These are phyloP conservation scores for Falco biarmicus DNA, from an alignment of 2,797 vertebrate species.

Conservation along the genomic window DNA sequence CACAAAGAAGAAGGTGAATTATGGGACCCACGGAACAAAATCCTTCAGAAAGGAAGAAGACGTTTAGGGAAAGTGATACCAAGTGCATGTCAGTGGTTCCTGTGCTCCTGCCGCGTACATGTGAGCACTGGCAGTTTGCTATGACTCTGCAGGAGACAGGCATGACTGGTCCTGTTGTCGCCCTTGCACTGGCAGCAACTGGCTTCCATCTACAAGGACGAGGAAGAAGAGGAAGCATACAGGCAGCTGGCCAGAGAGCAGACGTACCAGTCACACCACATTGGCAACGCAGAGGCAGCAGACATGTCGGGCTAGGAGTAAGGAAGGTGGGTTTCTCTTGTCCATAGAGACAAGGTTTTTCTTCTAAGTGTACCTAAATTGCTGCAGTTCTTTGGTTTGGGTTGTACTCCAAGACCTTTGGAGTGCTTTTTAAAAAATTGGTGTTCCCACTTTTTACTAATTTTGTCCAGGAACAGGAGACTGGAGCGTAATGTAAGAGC, in stretches of 20 bases:
- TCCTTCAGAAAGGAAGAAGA: not conserved
- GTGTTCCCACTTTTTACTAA: not conserved
- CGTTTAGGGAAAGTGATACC: not conserved
- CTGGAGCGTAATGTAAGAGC: not conserved
- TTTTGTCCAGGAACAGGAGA: not conserved
- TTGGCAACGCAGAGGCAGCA: not conserved
- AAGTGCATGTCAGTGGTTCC: not conserved
- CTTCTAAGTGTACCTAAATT: not conserved
- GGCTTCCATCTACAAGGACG: not conserved
- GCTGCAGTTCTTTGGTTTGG: not conserved
- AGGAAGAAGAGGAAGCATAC: not conserved
- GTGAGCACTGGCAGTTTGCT: not conserved
- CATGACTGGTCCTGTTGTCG: not conserved
- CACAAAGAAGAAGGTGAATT: not conserved
- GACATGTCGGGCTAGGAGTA: accelerated
- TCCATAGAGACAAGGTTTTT: not conserved
- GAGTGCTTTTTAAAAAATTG: not conserved
- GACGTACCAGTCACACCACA: too few species aligned
- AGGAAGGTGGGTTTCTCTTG: not conserved
- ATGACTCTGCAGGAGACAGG: accelerated
- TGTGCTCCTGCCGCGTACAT: not conserved
- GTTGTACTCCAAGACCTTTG: not conserved
- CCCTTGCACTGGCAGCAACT: not conserved
- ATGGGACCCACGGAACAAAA: not conserved
- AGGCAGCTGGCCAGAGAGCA: not conserved